A percentile compares a stretch with the other conserved stretches of the same genome.
These are phyloP conservation scores for Agonopterix subpropinquella DNA, from an alignment of 2,888 invertebrate species.

Conservation along the genomic window DNA sequence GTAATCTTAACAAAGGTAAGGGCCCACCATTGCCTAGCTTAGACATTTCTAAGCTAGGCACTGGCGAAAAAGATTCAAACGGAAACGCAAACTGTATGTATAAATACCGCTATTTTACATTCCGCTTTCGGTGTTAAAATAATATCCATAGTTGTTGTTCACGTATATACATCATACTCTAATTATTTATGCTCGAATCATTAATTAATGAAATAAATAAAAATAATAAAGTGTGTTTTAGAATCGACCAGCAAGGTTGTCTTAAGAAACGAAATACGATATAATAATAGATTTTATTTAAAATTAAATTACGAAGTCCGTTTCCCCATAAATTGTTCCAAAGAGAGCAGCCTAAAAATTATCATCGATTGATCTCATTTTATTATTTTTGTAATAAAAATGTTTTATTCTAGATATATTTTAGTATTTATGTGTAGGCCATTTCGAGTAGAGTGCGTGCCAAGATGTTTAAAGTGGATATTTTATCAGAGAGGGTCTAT, in stretches of 20 bases:
- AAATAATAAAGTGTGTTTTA: conserved; percentile 12
- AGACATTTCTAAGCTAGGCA: no score
- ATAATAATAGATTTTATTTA: conserved; percentile 21
- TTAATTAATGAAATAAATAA: background rate
- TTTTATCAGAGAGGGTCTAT: conserved; percentile 53
- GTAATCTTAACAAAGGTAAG: no score
- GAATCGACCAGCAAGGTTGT: conserved; percentile 42
- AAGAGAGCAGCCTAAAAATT: conserved; percentile 75
- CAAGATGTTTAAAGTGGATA: conserved; percentile 56
- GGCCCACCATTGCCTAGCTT: no score
- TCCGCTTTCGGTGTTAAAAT: conserved; percentile 58
- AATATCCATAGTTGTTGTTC: no score
- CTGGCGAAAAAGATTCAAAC: no score
- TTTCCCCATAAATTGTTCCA: conserved; percentile 66
- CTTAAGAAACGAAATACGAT: conserved; percentile 14
- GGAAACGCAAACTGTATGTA: no score
- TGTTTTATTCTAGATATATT: conserved; percentile 59
- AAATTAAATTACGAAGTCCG: conserved; percentile 29
- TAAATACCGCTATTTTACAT: conserved; percentile 35
- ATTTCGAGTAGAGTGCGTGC: conserved; percentile 47
- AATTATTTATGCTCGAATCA: conserved; percentile 23
- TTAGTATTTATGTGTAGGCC: conserved; percentile 33
- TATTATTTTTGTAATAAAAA: conserved; percentile 63
- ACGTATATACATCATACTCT: conserved; percentile 8
- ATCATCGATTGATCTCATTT: conserved; percentile 74